phyloP scores from a whole-genome alignment of 2,888 invertebrate species.

The Elgonia sp. region DNA sequence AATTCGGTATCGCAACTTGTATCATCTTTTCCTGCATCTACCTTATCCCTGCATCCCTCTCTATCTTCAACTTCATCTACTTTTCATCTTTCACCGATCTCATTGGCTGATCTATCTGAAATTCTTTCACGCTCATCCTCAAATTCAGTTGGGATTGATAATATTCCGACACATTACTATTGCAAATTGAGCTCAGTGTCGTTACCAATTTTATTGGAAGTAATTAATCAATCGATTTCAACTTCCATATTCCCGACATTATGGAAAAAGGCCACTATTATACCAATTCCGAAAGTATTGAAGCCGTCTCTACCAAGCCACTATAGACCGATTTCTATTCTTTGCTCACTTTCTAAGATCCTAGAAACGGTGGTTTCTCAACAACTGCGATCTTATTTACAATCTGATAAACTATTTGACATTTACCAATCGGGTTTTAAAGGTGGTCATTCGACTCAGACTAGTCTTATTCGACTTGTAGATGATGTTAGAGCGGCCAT shows the following conservation, averaged over 20 bases:
- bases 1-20: background rate
- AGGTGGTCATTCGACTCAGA: background rate
- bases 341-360: background rate
- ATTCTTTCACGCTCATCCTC: background rate
- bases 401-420: background rate
- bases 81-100: background rate
- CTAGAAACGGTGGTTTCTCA: background rate
- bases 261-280: background rate
- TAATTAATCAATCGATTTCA: background rate
- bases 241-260: background rate
- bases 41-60: too few species aligned
- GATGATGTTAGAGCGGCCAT: background rate
- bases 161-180: background rate
- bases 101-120: background rate
- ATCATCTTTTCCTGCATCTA: background rate
- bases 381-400: background rate
- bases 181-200: background rate
- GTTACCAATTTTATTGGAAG: background rate
- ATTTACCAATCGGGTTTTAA: background rate
- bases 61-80: background rate
- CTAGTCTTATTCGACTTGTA: background rate
- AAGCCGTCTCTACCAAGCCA: background rate
- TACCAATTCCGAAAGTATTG: background rate
- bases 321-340: background rate
- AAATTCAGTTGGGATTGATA: background rate